These are phyloP conservation scores for Onthophagus taurus DNA, from an alignment of 1,140 invertebrate species.

Conservation along the genomic window DNA sequence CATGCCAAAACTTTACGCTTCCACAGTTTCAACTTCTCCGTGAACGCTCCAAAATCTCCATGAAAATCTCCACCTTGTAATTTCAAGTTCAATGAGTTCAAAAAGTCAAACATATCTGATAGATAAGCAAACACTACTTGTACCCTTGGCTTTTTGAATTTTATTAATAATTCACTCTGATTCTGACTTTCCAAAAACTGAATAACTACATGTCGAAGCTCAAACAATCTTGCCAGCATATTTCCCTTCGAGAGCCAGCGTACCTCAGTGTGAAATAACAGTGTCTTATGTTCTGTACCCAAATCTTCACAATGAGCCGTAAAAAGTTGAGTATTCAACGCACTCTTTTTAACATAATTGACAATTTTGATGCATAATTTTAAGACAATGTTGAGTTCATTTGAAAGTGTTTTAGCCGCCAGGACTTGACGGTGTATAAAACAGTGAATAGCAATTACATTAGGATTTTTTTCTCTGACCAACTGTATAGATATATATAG, in stretches of 20 bases:
- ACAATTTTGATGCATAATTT: not conserved
- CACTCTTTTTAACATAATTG: not conserved
- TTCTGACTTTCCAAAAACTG: not conserved
- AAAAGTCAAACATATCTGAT: too few species aligned
- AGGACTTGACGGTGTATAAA: not conserved
- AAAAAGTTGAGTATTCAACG: constrained; percentile 14
- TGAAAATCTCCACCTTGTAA: too few species aligned
- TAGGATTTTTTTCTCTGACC: too few species aligned
- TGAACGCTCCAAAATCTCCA: too few species aligned
- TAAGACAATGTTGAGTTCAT: not conserved
- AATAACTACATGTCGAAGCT: not conserved
- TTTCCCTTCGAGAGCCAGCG: not conserved
- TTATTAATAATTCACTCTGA: not conserved
- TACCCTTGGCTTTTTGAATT: too few species aligned
- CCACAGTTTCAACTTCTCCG: too few species aligned
- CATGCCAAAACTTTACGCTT: too few species aligned
- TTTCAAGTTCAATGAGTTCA: too few species aligned
- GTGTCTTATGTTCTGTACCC: constrained; percentile 6
- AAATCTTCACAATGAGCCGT: constrained; percentile 35
- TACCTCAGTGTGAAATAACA: not conserved
- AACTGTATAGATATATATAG: too few species aligned
- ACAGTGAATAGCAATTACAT: too few species aligned
- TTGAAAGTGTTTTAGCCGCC: not conserved
- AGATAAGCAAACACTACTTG: too few species aligned
- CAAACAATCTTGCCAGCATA: not conserved